Conservation (phyloP, 2,113 vertebrate species). For the Bostrychus sinensis region DNA sequence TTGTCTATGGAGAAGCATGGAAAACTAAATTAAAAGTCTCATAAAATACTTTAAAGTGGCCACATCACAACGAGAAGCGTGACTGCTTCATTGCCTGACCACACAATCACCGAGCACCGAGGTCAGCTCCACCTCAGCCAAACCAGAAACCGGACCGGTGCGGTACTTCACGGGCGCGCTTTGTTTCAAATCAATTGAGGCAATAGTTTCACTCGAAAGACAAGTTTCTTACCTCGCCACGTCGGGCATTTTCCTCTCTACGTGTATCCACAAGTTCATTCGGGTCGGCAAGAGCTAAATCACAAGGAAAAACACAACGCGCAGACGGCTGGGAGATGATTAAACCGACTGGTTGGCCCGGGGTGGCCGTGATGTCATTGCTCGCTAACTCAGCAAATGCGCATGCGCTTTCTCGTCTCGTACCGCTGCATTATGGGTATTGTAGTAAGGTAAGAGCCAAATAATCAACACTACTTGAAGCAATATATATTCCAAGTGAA, state of each 20-base stretch:
- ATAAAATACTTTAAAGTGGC: neutral
- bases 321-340: slow-evolving; percentile 22
- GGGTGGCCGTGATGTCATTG: slow-evolving; percentile 56
- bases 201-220: neutral
- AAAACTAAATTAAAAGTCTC: neutral
- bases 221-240: slow-evolving; percentile 51
- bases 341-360: slow-evolving; percentile 56
- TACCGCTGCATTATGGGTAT: slow-evolving; percentile 21
- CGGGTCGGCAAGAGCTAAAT: slow-evolving; percentile 6
- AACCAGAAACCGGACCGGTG: slow-evolving; percentile 32
- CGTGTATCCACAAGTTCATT: slow-evolving; percentile 20
- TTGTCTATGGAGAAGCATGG: neutral
- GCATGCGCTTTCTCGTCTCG: slow-evolving; percentile 38
- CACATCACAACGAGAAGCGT: neutral
- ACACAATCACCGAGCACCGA: slow-evolving; percentile 49
- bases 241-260: slow-evolving; percentile 26
- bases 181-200: neutral
- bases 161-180: neutral
- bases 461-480: too few species aligned
- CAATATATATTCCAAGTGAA: too few species aligned
- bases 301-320: neutral
- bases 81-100: slow-evolving; percentile 18
- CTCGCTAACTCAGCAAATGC: slow-evolving; percentile 22
- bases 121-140: slow-evolving; percentile 44
- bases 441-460: slow-evolving; percentile 28